Evolutionary conservation across 1,140 invertebrate species (phyloP).

Genomic region (Diachasmimorpha longicaudata): DNA sequence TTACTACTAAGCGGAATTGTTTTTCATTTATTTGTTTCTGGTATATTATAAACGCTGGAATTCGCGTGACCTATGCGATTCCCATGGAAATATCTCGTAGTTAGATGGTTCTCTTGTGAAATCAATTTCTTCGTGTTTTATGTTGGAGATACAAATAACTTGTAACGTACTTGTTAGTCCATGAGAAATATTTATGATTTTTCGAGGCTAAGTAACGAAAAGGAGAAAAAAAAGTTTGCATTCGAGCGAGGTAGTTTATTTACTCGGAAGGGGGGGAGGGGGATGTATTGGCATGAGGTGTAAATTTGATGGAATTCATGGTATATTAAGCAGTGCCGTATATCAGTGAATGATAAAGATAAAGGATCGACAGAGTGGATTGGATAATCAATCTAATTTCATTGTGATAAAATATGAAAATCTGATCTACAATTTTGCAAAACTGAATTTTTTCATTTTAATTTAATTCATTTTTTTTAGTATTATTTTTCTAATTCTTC

Average conservation of each 20-base stretch:
- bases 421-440: no score
- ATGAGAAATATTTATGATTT: not conserved
- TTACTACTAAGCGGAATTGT: not conserved
- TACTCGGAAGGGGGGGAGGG: not conserved
- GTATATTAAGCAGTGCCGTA: no score
- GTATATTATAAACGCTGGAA: constrained; percentile 19
- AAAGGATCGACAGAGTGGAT: no score
- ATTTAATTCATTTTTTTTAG: no score
- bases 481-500: no score
- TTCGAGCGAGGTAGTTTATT: not conserved
- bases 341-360: no score
- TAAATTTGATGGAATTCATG: no score
- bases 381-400: no score
- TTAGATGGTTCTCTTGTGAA: constrained; percentile 7
- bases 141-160: not conserved
- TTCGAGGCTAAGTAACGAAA: not conserved
- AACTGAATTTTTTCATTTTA: no score
- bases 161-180: not conserved
- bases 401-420: no score
- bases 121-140: not conserved
- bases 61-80: constrained; percentile 34
- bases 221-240: not conserved
- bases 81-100: constrained; percentile 20
- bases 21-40: not conserved
- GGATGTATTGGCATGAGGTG: not conserved